Base-by-base conservation (phyloP, 2,888 invertebrate species). In the Metellina segmentata region DNA sequence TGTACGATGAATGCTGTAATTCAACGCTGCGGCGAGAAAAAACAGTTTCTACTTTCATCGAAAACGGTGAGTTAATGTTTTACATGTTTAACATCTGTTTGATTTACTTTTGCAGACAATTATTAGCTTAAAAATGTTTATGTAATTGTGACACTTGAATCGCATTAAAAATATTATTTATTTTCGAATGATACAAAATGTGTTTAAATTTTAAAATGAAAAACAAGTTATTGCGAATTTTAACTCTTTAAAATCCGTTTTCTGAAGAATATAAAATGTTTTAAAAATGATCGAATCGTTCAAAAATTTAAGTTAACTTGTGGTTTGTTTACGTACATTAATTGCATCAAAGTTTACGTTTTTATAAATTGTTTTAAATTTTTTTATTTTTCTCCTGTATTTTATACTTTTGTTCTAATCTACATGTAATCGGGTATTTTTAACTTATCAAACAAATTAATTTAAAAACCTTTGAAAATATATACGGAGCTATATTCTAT, bases 1-100 rank as follows among this genome's bases (percentile, higher is more conserved):
- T 99, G 52, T 99, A 98, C 94, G 99, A 99, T 95, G 99, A 99
- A 95, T 99, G 99, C 95, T 98, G 98, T 95, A 98, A 97, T 95
- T 99, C 99, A 93, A 98, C 98, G 69, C 96, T 99, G 87, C 96
- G 99, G 87, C 96, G 98, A 94, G 99, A 99, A 96, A 99, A 99
- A 95, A 98, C 98, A 89, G 97, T 99, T 93, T 98, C 98, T 0
- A 99, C 99, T 95, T 99, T 99, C 95, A 98, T 99, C 94, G 98
- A 98, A 95, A 97, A 97, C 95, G 98, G 98, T 98, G 95, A 96
- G 96, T 92, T 13, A 52, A 16, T 52, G 34, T 75, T 7, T 13
- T 11, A 0, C 7, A 13, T 48, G 20, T 34, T 48, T 7, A 16
- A 34, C 48, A 75, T 9, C 49, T n/a, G 7, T 48, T 75, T 8